Conservation (phyloP, 2,797 vertebrate species). For the Silurus lanzhouensis region DNA sequence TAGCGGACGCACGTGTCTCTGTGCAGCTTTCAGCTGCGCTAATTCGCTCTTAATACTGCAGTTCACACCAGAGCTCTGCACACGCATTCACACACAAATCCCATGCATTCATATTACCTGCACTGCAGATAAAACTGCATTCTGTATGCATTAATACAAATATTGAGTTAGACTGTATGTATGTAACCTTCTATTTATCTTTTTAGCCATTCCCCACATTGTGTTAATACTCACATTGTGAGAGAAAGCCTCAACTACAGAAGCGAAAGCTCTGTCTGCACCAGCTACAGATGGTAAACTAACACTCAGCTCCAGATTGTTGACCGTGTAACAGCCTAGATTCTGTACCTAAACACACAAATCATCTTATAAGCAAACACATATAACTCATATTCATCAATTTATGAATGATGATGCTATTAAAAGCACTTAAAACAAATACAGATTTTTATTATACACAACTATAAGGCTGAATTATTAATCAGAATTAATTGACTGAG, state of each 20-base stretch:
- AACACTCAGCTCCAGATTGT: conserved; percentile 78
- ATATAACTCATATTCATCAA: not conserved
- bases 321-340: conserved; percentile 83
- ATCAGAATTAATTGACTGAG: not conserved
- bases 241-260: conserved; percentile 77
- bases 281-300: conserved; percentile 81
- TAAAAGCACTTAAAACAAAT: not conserved
- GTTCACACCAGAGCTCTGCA: conserved; percentile 75
- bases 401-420: not conserved
- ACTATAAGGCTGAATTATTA: not conserved
- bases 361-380: not conserved
- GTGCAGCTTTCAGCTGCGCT: conserved; percentile 64
- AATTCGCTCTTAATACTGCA: conserved; percentile 78
- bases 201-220: not conserved
- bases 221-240: conserved; percentile 81
- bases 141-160: not conserved
- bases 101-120: not conserved
- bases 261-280: conserved; percentile 78
- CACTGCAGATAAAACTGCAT: not conserved
- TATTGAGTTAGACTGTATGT: not conserved
- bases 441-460: not conserved
- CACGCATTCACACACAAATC: conserved; percentile 21
- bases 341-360: conserved; percentile 82
- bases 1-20: conserved; percentile 68
- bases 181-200: not conserved